phyloP scores from a whole-genome alignment of 1,140 invertebrate species.

The Drosophila ercepeae region DNA sequence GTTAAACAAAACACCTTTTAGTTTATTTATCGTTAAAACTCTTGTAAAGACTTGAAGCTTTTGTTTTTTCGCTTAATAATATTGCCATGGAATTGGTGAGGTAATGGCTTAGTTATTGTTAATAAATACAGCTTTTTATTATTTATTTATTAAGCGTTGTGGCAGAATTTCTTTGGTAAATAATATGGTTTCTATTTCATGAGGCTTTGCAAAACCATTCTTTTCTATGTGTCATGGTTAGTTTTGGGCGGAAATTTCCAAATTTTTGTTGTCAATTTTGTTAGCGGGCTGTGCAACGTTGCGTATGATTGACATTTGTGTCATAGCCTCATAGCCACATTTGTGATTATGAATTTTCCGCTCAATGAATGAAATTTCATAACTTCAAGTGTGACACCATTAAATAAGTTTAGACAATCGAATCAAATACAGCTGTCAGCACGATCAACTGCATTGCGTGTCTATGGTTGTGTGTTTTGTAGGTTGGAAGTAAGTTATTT shows the following conservation, averaged over 20 bases:
- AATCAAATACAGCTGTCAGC: constrained; percentile 56
- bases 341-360: constrained; percentile 48
- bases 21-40: not conserved
- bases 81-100: not conserved
- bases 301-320: constrained; percentile 76
- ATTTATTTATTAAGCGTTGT: not conserved
- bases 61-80: not conserved
- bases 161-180: not conserved
- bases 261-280: constrained; percentile 36
- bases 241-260: constrained; percentile 27
- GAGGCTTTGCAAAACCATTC: not conserved
- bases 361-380: constrained; percentile 63
- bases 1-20: not conserved
- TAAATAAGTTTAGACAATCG: constrained; percentile 55
- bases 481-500: not conserved
- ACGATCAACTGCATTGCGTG: constrained; percentile 29
- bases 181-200: not conserved
- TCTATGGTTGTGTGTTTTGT: constrained; percentile 13
- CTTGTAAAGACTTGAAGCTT: not conserved
- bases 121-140: not conserved
- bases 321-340: constrained; percentile 56
- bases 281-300: constrained; percentile 61
- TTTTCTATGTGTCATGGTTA: constrained; percentile 26
- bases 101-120: not conserved
- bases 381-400: constrained; percentile 63